Evolutionary conservation across 2,888 invertebrate genomes (phyloP), one percentile per base, ranked within the genome.

Genomic region (Metacarcinus magister): DNA sequence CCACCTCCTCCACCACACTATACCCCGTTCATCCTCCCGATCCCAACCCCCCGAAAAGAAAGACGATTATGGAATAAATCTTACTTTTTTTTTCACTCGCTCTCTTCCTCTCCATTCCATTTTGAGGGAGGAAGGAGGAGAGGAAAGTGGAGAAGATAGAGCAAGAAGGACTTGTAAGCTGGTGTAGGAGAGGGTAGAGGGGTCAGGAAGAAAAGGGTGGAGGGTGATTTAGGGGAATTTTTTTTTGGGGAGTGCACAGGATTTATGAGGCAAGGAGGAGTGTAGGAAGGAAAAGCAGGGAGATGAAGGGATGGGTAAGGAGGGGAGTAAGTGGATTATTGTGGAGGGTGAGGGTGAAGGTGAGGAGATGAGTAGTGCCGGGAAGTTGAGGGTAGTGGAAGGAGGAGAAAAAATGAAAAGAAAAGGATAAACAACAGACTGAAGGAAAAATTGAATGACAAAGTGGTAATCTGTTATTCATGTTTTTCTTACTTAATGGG

Each of bases 171-270:
- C 7, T 7, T 13, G 67, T 13, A 67, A 19, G 19, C 10, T 7
- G 19, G 67, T 13, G 67, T 4, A 2, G 28, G n/a, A 10, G 28
- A n/a, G 28, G 75, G 75, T 4, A 10, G 75, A 28, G n/a, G 75
- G 28, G 28, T 28, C 28, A 28, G 28, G 75, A 4, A 16, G 4
- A 4, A 28, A 16, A 75, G 75, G 16, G 28, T 3, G 28, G 16
- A 75, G 28, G 32, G 82, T 82, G 82, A 82, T 82, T 82, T 82
- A 82, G 82, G 82, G 82, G 32, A 32, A 82, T 28, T 82, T 82
- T 82, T 82, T 28, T 5, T 5, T 28, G 82, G 23, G n/a, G 67
- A 54, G 19, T 5, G 82, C 28, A 75, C 28, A 75, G 75, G 75
- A 75, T 75, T 75, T 75, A 75, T 75, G 75, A 75, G 75, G 28